Evolutionary conservation across 2,888 invertebrate genomes (phyloP).

Genomic region (Noctua janthe): DNA sequence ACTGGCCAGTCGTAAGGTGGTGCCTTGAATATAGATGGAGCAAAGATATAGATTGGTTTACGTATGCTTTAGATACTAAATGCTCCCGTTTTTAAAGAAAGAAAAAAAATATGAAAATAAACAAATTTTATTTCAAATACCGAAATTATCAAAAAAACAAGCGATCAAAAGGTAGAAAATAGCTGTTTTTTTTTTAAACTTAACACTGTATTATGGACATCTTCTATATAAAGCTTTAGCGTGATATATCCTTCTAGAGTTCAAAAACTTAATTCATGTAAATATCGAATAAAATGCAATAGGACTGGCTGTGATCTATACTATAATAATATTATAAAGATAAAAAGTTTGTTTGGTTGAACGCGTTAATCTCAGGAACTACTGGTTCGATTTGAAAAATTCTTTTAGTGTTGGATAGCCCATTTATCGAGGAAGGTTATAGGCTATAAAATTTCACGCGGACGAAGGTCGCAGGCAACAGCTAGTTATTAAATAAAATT

Average conservation of each 20-base stretch:
- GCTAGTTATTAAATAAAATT: not conserved
- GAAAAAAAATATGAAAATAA: not conserved
- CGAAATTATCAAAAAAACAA: not conserved
- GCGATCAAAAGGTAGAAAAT: too few species aligned
- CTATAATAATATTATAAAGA: too few species aligned
- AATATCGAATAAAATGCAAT: not conserved
- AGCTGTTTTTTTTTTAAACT: too few species aligned
- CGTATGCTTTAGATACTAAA: not conserved
- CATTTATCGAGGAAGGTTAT: too few species aligned
- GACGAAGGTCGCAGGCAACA: too few species aligned
- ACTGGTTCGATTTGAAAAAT: too few species aligned
- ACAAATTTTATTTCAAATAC: not conserved
- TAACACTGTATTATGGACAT: not conserved
- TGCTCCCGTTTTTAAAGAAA: not conserved
- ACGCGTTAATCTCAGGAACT: too few species aligned
- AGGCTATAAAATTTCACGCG: too few species aligned
- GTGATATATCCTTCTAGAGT: not conserved
- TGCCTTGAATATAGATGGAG: slow-evolving; percentile 43
- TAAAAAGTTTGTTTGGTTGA: too few species aligned
- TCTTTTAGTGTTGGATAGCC: too few species aligned
- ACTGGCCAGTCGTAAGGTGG: not conserved
- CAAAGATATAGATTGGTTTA: slow-evolving; percentile 19
- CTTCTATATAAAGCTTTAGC: not conserved
- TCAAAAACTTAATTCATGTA: not conserved
- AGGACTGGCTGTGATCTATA: too few species aligned